phyloP scores from a whole-genome alignment of 2,888 invertebrate genomes.

The Itoplectis maculator region DNA sequence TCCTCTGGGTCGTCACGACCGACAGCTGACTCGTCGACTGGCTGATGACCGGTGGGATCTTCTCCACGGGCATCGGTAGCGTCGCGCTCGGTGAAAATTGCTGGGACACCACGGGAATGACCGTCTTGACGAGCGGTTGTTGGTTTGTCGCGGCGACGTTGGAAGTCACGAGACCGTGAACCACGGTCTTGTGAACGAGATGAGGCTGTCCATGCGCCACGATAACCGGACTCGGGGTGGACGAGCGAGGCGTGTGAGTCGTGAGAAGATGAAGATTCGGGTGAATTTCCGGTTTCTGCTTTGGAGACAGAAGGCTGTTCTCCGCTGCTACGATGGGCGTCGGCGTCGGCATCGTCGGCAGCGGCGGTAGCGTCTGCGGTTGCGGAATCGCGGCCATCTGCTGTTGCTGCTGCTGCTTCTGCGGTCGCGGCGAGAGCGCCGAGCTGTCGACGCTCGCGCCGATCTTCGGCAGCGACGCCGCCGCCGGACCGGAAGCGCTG shows the following conservation, averaged over 20 bases:
- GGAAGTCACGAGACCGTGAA: conserved; percentile 73
- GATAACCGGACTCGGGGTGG: conserved; percentile 85
- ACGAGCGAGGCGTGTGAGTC: conserved; percentile 87
- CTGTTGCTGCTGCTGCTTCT: conserved; percentile 76
- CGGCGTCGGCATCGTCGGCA: not conserved
- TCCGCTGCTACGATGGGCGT: conserved; percentile 70
- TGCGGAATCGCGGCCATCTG: conserved; percentile 59
- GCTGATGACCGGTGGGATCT: conserved; percentile 55
- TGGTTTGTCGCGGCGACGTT: conserved; percentile 73
- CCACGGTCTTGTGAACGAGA: conserved; percentile 77
- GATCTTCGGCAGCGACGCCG: conserved; percentile 74
- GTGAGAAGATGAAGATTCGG: conserved; percentile 88
- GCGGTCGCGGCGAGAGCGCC: conserved; percentile 74
- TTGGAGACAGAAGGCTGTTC: conserved; percentile 74
- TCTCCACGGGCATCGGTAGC: conserved; percentile 71
- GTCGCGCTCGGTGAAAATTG: conserved; percentile 68
- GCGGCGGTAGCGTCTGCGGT: not conserved
- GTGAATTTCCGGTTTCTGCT: conserved; percentile 80
- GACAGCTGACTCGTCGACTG: conserved; percentile 58
- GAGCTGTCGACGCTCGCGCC: conserved; percentile 70
- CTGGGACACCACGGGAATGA: conserved; percentile 77
- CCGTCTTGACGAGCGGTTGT: conserved; percentile 78
- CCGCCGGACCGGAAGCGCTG: conserved; percentile 74
- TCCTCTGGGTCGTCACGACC: conserved; percentile 60
- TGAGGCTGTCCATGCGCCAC: conserved; percentile 82